Evolutionary conservation across 2,888 invertebrate species (phyloP), one percentile per base, ranked within the genome.

Genomic region (Epinotia nisella): DNA sequence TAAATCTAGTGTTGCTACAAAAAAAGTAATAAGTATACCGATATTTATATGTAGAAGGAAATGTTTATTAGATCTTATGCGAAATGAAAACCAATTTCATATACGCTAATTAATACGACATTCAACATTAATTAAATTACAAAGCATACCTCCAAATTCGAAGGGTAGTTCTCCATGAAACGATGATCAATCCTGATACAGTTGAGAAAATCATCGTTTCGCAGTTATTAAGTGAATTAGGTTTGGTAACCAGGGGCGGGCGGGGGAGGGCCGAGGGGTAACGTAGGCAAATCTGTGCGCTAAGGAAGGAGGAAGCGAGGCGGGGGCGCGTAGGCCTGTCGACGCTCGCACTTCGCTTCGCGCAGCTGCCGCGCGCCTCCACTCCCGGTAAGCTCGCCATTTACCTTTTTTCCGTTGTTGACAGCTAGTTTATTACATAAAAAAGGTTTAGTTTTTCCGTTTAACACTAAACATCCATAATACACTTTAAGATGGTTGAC

Each of bases 331-430:
- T 83, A 84, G 82, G 78, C 82, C 84, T 85, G 87, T 82, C 85
- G 84, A 77, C 82, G 82, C 83, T 78, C 86, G 83, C 87, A 87
- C 86, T 87, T 83, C 84, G 85, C 85, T 78, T 78, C 83, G 90
- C 90, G 89, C 90, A 86, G 89, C 86, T 87, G 90, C 85, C 83
- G 80, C 81, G 78, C 80, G 74, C 74, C 78, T 75, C 77, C 73
- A 75, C 74, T 76, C 77, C 75, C 70, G 79, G 81, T 80, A 76
- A 79, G 78, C 75, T 68, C 53, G 60, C 21, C 56, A 68, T 39
- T 71, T 45, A 19, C 41, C 51, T 66, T 74, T 53, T 56, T 66
- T 66, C 35, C 15, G 24, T 53, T 64, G 51, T 64, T 66, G 66
- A 66, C 56, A 56, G 56, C 19, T 39, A 66, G 11, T 24, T 58